Conservation (phyloP, 2,797 vertebrate species). For the Microhierax caerulescens region DNA sequence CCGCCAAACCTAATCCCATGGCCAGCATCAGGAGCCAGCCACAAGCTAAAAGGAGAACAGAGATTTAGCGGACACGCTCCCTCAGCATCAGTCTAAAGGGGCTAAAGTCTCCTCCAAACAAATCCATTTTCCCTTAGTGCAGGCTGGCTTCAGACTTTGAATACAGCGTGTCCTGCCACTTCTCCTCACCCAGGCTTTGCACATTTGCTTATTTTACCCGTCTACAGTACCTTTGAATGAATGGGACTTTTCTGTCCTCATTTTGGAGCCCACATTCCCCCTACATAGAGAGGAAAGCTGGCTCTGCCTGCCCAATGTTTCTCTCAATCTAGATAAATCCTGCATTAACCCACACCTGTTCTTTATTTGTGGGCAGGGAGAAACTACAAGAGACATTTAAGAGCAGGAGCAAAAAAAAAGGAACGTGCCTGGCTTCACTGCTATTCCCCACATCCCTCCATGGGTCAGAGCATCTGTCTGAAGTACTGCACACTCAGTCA, state of each 20-base stretch:
- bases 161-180: background rate
- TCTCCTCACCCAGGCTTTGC: background rate
- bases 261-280: background rate
- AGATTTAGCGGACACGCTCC: background rate
- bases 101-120: background rate
- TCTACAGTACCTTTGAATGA: background rate
- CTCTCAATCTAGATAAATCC: background rate
- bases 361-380: background rate
- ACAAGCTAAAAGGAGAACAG: background rate
- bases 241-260: background rate
- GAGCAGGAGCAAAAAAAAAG: background rate
- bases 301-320: background rate
- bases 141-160: background rate
- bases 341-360: background rate
- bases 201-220: background rate
- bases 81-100: background rate
- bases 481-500: background rate
- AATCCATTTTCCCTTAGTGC: background rate
- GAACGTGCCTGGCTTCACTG: background rate
- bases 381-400: background rate
- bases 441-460: background rate
- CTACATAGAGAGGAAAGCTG: background rate
- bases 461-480: background rate
- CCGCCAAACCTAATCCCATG: background rate
- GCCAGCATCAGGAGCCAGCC: background rate